phyloP scores from a whole-genome alignment of 2,888 invertebrate species.

The Ormyrus labotus region DNA sequence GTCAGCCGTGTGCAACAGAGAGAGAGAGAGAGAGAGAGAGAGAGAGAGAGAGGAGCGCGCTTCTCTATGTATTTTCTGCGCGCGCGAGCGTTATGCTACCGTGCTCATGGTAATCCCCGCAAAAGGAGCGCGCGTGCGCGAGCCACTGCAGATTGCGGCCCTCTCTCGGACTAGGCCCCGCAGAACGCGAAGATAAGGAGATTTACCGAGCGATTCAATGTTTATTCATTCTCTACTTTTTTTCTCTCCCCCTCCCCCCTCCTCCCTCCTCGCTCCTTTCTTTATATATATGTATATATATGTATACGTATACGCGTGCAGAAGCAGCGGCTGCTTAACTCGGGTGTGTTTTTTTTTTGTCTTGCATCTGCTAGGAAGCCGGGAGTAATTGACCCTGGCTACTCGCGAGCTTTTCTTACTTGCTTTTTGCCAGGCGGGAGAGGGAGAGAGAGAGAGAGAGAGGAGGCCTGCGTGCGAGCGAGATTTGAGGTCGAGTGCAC shows the following conservation, averaged over 20 bases:
- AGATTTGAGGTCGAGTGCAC: constrained; percentile 46
- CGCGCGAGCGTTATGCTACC: constrained; percentile 62
- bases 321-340: background rate
- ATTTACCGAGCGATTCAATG: constrained; percentile 58
- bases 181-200: constrained; percentile 52
- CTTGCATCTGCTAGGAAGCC: constrained; percentile 1
- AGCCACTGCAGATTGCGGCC: background rate
- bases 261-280: background rate
- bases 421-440: background rate
- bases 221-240: constrained; percentile 52
- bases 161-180: constrained; percentile 44
- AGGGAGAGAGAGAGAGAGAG: too few species aligned
- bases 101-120: constrained; percentile 68
- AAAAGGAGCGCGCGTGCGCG: constrained; percentile 37
- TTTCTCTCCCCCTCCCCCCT: background rate
- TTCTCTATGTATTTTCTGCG: constrained; percentile 61
- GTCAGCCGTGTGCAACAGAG: constrained; percentile 73
- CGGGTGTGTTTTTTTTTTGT: background rate
- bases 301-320: constrained; percentile 1
- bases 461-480: background rate
- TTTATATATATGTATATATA: constrained; percentile 25
- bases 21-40: constrained; percentile 24
- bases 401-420: constrained; percentile 1
- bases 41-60: constrained; percentile 34
- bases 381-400: constrained; percentile 49